phyloP scores from a whole-genome alignment of 2,797 vertebrate species.

The Neomorphus geoffroyi region DNA sequence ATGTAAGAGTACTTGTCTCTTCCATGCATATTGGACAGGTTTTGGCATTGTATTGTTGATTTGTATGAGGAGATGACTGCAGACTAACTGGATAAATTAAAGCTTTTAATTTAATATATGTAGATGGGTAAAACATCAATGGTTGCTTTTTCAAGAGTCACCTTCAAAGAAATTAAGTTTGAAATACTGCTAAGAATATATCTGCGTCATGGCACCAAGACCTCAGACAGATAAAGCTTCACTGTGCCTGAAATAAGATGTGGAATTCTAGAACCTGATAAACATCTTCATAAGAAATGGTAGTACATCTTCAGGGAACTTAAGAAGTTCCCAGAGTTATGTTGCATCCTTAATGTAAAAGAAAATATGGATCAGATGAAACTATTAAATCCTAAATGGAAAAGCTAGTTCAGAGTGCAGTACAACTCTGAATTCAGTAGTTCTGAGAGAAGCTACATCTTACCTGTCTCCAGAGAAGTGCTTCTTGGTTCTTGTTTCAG shows the following conservation, averaged over 20 bases:
- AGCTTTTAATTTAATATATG: not conserved
- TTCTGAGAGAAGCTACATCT: not conserved
- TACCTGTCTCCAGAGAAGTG: not conserved
- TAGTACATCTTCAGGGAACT: not conserved
- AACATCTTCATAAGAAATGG: not conserved
- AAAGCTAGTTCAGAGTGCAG: not conserved
- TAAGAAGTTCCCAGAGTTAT: not conserved
- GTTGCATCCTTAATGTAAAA: not conserved
- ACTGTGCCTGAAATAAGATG: not conserved
- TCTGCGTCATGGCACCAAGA: not conserved
- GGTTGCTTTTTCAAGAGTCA: not conserved
- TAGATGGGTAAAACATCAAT: not conserved
- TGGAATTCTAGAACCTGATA: not conserved
- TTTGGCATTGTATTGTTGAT: not conserved
- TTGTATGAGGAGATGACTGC: not conserved
- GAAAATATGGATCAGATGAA: not conserved
- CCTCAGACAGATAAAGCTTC: not conserved
- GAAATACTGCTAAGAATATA: not conserved
- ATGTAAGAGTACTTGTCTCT: not conserved
- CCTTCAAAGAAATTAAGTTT: not conserved
- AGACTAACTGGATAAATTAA: not conserved
- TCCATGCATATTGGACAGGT: not conserved
- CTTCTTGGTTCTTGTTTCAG: not conserved
- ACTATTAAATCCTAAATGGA: not conserved
- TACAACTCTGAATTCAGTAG: not conserved